These are phyloP conservation scores for Busseola fusca DNA, from an alignment of 2,888 invertebrate genomes.

Conservation along the genomic window DNA sequence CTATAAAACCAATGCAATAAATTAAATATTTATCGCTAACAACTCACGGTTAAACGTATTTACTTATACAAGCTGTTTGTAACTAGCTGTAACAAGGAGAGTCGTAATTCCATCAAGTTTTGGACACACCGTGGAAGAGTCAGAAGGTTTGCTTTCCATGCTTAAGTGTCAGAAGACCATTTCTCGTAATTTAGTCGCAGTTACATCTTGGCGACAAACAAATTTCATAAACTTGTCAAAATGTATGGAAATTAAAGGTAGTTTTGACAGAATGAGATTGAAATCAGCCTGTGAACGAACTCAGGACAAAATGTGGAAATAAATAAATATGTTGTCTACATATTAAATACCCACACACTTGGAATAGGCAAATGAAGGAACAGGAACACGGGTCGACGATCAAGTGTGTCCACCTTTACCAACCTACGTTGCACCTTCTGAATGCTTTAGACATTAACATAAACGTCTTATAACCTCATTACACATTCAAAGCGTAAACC, in stretches of 20 bases:
- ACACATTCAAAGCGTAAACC: conserved; percentile 59
- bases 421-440: conserved; percentile 27
- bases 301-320: no score
- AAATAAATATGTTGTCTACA: no score
- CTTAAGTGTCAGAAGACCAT: not conserved
- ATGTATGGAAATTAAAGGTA: no score
- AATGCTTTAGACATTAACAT: not conserved
- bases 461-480: conserved; percentile 52
- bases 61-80: conserved; percentile 42
- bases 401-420: not conserved
- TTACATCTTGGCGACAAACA: no score
- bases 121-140: not conserved
- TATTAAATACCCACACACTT: no score
- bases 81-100: conserved; percentile 39
- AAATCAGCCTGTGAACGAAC: no score
- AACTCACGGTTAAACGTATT: conserved; percentile 53
- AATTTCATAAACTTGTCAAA: no score
- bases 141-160: conserved; percentile 13
- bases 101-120: conserved; percentile 44
- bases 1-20: conserved; percentile 40
- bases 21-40: conserved; percentile 46
- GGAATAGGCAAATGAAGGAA: no score
- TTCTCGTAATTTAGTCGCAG: no score
- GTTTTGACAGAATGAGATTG: no score
- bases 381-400: no score